Conservation (phyloP, 2,113 vertebrate species). For the Cygnus atratus region DNA sequence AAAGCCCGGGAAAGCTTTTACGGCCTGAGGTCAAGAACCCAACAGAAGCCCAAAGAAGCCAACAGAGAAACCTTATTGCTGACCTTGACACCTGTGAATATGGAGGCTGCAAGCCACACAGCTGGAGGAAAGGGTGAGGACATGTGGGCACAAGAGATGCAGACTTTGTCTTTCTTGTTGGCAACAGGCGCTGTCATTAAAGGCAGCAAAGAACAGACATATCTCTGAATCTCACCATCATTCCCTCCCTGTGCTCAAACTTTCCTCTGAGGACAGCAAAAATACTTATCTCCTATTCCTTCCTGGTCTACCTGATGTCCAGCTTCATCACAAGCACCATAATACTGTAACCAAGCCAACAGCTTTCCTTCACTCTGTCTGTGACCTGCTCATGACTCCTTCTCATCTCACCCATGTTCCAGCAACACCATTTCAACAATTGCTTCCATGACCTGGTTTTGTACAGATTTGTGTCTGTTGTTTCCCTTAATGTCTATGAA, state of each 20-base stretch:
- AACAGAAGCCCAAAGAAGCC: background rate
- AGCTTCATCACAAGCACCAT: background rate
- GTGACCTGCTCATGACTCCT: background rate
- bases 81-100: background rate
- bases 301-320: background rate
- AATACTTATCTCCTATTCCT: background rate
- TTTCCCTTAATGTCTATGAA: background rate
- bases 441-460: background rate
- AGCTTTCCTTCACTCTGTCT: background rate
- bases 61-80: background rate
- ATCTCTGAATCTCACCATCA: background rate
- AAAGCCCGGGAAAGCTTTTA: background rate
- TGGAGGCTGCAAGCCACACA: background rate
- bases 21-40: rapidly evolving
- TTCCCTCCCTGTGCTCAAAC: background rate
- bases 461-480: background rate
- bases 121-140: background rate
- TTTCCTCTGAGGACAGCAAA: background rate
- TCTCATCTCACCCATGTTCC: background rate
- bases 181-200: background rate
- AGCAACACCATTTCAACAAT: background rate
- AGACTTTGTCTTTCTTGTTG: background rate
- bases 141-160: background rate
- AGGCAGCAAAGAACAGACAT: background rate
- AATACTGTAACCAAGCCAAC: background rate